These are phyloP conservation scores for Coccyzus lansbergi DNA, from an alignment of 2,797 vertebrate genomes.

Conservation along the genomic window DNA sequence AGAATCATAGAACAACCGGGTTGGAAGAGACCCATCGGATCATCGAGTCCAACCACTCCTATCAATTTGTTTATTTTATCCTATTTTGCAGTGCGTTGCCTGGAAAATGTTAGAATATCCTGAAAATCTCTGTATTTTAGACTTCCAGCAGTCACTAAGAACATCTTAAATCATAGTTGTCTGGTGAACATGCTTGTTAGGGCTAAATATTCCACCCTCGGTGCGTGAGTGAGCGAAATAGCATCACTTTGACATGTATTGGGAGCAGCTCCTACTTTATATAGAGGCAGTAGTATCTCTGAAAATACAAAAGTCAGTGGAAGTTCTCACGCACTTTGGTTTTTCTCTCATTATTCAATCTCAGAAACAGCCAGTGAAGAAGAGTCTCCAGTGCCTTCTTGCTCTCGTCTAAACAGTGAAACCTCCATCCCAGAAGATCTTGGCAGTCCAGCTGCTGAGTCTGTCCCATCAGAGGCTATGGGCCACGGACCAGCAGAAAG, in stretches of 20 bases:
- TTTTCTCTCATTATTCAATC: background rate
- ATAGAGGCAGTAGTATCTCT: background rate
- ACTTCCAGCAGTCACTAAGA: background rate
- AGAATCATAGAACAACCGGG: too few species aligned
- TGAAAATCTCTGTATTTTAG: background rate
- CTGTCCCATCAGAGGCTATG: constrained; percentile 67
- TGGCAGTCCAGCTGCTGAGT: constrained; percentile 72
- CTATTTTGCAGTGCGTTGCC: background rate
- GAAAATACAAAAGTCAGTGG: background rate
- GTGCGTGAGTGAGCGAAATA: background rate
- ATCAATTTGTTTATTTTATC: too few species aligned
- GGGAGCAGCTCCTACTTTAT: background rate
- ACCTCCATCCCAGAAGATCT: constrained; percentile 78
- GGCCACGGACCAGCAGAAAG: constrained; percentile 69
- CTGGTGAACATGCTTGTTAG: background rate
- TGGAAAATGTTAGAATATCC: constrained; percentile 18
- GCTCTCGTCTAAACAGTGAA: constrained; percentile 84
- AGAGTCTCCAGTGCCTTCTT: constrained; percentile 74
- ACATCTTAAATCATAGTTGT: background rate
- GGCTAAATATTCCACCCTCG: background rate
- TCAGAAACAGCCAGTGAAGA: constrained; percentile 83
- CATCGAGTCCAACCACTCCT: too few species aligned
- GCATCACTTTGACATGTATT: background rate
- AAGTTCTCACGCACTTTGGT: background rate
- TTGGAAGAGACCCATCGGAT: too few species aligned